Base-by-base conservation (phyloP, 2,888 invertebrate species). In the Tricholauxania praeusta region DNA sequence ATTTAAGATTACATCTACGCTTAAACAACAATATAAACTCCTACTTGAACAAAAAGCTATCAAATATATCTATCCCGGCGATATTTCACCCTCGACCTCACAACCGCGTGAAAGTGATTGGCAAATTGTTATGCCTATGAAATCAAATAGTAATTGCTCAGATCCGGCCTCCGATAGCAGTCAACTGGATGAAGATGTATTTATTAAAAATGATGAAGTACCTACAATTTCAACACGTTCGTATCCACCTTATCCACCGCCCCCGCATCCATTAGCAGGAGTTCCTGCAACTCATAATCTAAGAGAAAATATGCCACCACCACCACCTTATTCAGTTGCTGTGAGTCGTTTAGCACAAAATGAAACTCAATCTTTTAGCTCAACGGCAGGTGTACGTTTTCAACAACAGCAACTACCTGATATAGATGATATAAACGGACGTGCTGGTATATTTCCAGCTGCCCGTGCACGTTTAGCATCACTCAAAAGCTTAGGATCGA, bases 1-100 rank as follows among this genome's bases (percentile, higher is more conserved):
- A 32, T 14, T 62, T 6, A 81, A 96, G 92, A 93, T 96, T 81
- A 93, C 94, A 12, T 91, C 91, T 71, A 90, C 90, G 51, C 90
- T 91, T 77, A 92, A 92, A 52, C 92, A 93, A 76, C 96, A 96
- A 83, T 96, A 94, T 92, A 92, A 94, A 78, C 87, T 96, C 73
- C 87, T 96, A 48, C 87, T 96, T 71, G 96, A 96, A 84, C 93
- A 95, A 82, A 91, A 92, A 78, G 91, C 92, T 3, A 91, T 90
- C 77, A 91, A 92, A 68, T 94, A 93, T 83, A 91, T 92, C 67
- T 95, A 93, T 91, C 91, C 92, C 0, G 86, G 86, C 0, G 87
- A 87, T 68, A 83, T 83, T 65, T 87, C 87, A 12, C 86, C 87
- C 12, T 81, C 82, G 22, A 70, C 79, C 2, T 62, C 76, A 17